A percentile compares a stretch with the other conserved stretches of the same genome.
These are phyloP conservation scores for Lacanobia wlatinum DNA, from an alignment of 2,888 invertebrate genomes.

Conservation along the genomic window DNA sequence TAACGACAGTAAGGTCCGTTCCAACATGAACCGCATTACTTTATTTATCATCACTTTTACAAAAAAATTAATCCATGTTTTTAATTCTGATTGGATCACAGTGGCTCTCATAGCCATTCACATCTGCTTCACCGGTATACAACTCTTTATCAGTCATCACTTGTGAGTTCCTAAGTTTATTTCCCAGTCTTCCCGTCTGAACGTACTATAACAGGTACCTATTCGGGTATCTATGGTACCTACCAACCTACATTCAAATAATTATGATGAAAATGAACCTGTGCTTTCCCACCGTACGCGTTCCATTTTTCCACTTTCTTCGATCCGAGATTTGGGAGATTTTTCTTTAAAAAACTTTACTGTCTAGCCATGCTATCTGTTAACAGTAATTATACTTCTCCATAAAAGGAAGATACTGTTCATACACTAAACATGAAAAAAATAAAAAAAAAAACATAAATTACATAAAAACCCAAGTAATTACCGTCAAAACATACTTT, in stretches of 20 bases:
- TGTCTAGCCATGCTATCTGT: neutral
- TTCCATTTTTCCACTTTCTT: no score
- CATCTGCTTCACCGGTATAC: neutral
- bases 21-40: neutral
- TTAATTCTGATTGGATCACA: neutral
- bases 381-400: constrained; percentile 12
- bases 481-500: constrained; percentile 40
- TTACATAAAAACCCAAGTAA: constrained; percentile 25
- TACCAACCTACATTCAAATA: no score
- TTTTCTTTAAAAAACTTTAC: no score
- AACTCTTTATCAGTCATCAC: no score
- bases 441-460: constrained; percentile 20
- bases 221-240: no score
- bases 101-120: neutral
- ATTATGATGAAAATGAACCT: no score
- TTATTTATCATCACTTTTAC: neutral
- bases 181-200: no score
- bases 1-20: neutral
- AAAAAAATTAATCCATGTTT: neutral
- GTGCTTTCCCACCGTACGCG: no score
- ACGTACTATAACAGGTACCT: no score
- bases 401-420: neutral
- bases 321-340: no score
- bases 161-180: no score
- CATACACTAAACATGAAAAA: neutral